Percentiles rank a stretch among this genome's conserved stretches.
Evolutionary conservation across 2,113 vertebrate genomes (phyloP).

Genomic region (Ctenomys sociabilis): DNA sequence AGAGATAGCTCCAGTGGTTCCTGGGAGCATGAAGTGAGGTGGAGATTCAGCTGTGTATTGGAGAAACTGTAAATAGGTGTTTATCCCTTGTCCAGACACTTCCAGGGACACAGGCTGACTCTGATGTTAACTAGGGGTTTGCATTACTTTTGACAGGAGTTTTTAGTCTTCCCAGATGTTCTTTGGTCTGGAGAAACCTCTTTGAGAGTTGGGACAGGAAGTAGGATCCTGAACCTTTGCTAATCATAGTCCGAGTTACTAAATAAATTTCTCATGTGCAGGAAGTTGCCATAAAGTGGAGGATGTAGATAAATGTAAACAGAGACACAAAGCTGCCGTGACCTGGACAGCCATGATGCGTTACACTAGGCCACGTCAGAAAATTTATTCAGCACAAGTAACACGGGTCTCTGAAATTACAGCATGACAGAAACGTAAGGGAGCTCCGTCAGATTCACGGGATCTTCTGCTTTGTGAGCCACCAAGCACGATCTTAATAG

Average conservation of each 20-base stretch:
- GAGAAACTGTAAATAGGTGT: background rate
- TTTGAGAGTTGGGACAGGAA: background rate
- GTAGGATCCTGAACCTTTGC: background rate
- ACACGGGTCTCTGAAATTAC: background rate
- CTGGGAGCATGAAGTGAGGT: background rate
- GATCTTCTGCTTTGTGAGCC: background rate
- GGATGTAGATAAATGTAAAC: constrained; percentile 53
- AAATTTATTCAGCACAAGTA: background rate
- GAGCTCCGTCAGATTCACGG: background rate
- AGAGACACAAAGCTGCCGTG: background rate
- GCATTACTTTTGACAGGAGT: background rate
- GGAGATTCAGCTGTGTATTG: background rate
- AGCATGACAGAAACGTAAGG: background rate
- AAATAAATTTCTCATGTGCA: constrained; percentile 33
- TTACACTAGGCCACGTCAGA: background rate
- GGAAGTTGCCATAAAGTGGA: background rate
- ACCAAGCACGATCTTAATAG: too few species aligned
- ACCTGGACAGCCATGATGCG: background rate
- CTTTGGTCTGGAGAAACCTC: background rate
- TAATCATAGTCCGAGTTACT: constrained; percentile 37
- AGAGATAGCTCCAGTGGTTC: background rate
- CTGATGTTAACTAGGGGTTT: background rate
- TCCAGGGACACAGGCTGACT: background rate
- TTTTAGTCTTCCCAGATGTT: background rate
- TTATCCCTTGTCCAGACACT: background rate